Percentiles rank a stretch among this genome's conserved stretches.
These are phyloP conservation scores for Chaetodon auriga DNA, from an alignment of 2,113 vertebrate species.

Conservation along the genomic window DNA sequence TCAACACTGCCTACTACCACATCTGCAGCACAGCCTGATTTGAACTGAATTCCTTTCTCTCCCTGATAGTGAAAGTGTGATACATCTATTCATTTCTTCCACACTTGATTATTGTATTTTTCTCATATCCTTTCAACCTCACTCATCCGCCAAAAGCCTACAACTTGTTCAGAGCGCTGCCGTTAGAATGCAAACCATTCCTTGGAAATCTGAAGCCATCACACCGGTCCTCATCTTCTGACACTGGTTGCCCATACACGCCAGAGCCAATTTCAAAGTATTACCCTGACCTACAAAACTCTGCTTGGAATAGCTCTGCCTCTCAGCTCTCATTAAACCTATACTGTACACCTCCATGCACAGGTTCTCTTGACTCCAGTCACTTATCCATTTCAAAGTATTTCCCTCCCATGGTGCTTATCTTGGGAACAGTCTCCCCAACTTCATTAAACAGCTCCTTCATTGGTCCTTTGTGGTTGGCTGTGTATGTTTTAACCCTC, in stretches of 20 bases:
- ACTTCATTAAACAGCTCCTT: conserved; percentile 1
- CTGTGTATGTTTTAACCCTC: not conserved
- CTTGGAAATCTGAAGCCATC: not conserved
- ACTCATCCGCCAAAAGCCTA: not conserved
- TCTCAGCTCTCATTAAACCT: conserved; percentile 21
- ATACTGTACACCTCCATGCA: not conserved
- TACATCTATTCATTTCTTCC: not conserved
- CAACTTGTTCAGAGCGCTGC: not conserved
- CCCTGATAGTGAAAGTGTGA: not conserved
- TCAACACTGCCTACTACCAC: not conserved
- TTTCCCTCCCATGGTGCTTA: not conserved
- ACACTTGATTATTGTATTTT: not conserved
- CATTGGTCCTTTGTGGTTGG: not conserved
- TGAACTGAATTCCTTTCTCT: not conserved
- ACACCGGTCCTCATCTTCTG: not conserved
- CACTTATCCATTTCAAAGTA: not conserved
- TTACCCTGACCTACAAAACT: conserved; percentile 1
- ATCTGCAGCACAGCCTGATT: not conserved
- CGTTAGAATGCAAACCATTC: not conserved
- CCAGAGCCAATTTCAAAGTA: conserved; percentile 6
- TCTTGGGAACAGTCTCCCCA: not conserved
- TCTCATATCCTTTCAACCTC: not conserved
- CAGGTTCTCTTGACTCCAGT: not conserved
- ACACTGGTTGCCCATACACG: not conserved
- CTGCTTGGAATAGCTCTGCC: not conserved